A percentile compares a stretch with the other conserved stretches of the same genome.
These are phyloP conservation scores for Hyppa rectilinea DNA, from an alignment of 2,888 invertebrate species.

Conservation along the genomic window DNA sequence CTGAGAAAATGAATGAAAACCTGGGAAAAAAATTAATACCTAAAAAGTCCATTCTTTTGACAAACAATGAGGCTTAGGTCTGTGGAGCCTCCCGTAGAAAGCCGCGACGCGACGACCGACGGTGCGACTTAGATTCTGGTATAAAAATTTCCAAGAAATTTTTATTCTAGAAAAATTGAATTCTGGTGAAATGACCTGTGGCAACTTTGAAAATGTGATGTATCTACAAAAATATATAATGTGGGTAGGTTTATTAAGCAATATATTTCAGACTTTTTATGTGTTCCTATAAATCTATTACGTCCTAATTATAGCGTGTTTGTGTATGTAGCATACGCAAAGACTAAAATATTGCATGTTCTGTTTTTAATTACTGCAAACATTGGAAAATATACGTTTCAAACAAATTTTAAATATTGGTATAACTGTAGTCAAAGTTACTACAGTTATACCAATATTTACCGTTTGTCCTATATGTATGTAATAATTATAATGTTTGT, in stretches of 20 bases:
- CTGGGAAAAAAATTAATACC: background rate
- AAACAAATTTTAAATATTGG: slow-evolving; percentile 31
- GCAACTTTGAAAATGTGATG: background rate
- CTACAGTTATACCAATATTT: background rate
- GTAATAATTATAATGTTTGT: background rate
- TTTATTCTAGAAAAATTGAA: too few relatives aligned
- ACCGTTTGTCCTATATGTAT: too few relatives aligned
- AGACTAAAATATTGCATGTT: slow-evolving; percentile 28
- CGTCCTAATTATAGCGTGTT: slow-evolving; percentile 28
- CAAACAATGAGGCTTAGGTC: background rate
- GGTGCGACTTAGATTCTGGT: too few relatives aligned
- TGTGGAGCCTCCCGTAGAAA: background rate
- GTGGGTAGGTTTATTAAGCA: background rate
- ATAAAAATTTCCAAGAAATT: too few relatives aligned
- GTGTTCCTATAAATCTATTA: slow-evolving; percentile 31
- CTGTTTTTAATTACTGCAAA: slow-evolving; percentile 51
- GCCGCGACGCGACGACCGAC: too few relatives aligned
- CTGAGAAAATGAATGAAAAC: slow-evolving; percentile 1
- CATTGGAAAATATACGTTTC: slow-evolving; percentile 30
- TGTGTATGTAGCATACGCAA: slow-evolving; percentile 28
- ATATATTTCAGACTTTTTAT: slow-evolving; percentile 5
- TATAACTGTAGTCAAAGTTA: too few relatives aligned
- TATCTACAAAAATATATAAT: slow-evolving; percentile 6
- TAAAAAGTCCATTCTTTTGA: background rate
- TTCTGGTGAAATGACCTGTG: too few relatives aligned